phyloP scores from a whole-genome alignment of 2,888 invertebrate genomes.

The Eumerus sabulonum region DNA sequence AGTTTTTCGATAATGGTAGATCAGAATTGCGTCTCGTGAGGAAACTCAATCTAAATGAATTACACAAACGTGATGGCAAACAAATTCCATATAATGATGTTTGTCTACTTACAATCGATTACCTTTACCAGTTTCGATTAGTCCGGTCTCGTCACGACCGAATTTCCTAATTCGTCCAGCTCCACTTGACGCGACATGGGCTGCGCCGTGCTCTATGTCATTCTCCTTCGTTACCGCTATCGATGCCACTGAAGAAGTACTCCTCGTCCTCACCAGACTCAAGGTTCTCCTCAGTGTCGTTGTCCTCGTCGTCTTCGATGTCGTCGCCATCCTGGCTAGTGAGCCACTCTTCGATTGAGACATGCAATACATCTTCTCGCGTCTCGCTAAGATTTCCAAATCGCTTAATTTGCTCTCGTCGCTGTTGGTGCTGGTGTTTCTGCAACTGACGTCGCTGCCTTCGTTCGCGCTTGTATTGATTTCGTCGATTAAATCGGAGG shows the following conservation, averaged over 20 bases:
- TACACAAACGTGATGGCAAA: neutral
- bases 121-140: conserved; percentile 78
- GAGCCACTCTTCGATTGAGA: conserved; percentile 80
- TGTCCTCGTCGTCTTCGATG: conserved; percentile 74
- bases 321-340: conserved; percentile 77
- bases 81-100: neutral
- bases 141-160: conserved; percentile 75
- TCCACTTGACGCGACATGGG: conserved; percentile 43
- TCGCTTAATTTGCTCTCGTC: conserved; percentile 80
- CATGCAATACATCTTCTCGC: conserved; percentile 79
- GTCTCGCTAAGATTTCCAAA: conserved; percentile 84
- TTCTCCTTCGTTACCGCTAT: conserved; percentile 66
- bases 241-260: conserved; percentile 78
- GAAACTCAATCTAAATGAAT: conserved; percentile 75
- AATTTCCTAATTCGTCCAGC: conserved; percentile 71
- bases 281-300: conserved; percentile 70
- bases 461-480: conserved; percentile 76
- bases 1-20: conserved; percentile 74
- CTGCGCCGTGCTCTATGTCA: conserved; percentile 33
- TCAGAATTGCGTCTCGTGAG: conserved; percentile 78
- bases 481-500: conserved; percentile 74
- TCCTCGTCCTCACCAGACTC: conserved; percentile 76
- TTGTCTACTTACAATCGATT: conserved; percentile 78
- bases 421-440: conserved; percentile 76
- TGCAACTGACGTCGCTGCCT: conserved; percentile 75